Conservation (phyloP, 1,140 invertebrate species). For the Carposina sasakii region DNA sequence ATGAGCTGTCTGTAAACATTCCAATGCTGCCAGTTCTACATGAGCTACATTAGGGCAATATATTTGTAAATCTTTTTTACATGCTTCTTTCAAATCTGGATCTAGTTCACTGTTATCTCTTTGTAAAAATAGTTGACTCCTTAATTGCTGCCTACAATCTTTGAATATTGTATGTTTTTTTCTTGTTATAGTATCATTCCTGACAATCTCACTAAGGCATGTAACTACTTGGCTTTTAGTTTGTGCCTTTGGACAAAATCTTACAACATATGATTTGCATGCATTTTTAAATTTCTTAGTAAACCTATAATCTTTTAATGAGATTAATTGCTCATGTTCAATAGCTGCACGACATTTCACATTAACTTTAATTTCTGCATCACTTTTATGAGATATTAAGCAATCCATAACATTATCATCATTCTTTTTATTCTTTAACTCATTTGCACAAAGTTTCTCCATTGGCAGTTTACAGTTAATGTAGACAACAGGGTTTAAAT, state of each 20-base stretch:
- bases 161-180: conserved; percentile 85
- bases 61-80: conserved; percentile 83
- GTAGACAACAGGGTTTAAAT: conserved; percentile 90
- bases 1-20: conserved; percentile 86
- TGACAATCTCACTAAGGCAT: conserved; percentile 92
- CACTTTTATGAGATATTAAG: conserved; percentile 93
- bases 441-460: conserved; percentile 84
- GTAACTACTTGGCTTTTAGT: conserved; percentile 91
- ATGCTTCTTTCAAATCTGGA: conserved; percentile 84
- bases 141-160: conserved; percentile 91
- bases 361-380: conserved; percentile 81
- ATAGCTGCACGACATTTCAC: conserved; percentile 93
- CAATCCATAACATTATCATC: conserved; percentile 94
- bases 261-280: conserved; percentile 87
- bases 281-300: conserved; percentile 96
- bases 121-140: conserved; percentile 90
- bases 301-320: conserved; percentile 95
- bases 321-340: conserved; percentile 94
- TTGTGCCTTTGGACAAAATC: conserved; percentile 84
- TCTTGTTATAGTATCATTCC: conserved; percentile 89
- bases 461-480: conserved; percentile 87
- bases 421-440: conserved; percentile 80
- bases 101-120: conserved; percentile 90
- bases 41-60: conserved; percentile 81
- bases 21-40: conserved; percentile 86